Evolutionary conservation across 2,888 invertebrate species (phyloP), one percentile per base, ranked within the genome.

Genomic region (Ormyrus nitidulus): DNA sequence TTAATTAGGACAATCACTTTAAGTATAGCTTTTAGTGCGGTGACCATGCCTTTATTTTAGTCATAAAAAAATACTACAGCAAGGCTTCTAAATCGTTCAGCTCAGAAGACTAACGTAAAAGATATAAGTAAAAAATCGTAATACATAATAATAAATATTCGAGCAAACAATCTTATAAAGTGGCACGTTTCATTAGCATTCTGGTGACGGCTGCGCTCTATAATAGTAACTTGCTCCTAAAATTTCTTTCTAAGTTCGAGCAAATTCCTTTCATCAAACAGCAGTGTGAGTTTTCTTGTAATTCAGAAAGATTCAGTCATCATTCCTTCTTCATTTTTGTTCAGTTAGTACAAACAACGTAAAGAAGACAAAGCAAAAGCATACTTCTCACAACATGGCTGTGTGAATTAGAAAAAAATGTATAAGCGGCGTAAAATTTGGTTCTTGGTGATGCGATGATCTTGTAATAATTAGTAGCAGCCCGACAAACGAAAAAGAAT

Each of bases 351-450:
- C 66, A 68, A 83, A 84, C 71, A 78, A 76, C 71, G 58, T 77
- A 81, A 81, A 82, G 82, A 82, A 80, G 83, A 85, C 85, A 88
- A 89, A 89, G 89, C 89, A 86, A 89, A 86, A 90, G 90, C 90
- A 88, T 88, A 89, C 90, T 90, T 90, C 90, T 86, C 90, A 90
- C 89, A 90, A 90, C 90, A 90, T 90, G 90, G 90, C 90, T 90
- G 90, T 89, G 88, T 85, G 86, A 83, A 81, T 80, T 61, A 79
- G 34, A 83, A 82, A 77, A 77, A 74, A 82, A 74, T 79, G 83
- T 71, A 65, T 77, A 82, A 81, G 83, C 81, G 74, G 79, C 81
- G 11, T 68, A 76, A 73, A 77, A 79, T 34, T 79, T 74, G 72
- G 34, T 77, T 74, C 53, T 72, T 76, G 65, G 59, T 73, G 74